Base-by-base conservation (phyloP, 2,797 vertebrate species). In the Hyperoplus lanceolatus region DNA sequence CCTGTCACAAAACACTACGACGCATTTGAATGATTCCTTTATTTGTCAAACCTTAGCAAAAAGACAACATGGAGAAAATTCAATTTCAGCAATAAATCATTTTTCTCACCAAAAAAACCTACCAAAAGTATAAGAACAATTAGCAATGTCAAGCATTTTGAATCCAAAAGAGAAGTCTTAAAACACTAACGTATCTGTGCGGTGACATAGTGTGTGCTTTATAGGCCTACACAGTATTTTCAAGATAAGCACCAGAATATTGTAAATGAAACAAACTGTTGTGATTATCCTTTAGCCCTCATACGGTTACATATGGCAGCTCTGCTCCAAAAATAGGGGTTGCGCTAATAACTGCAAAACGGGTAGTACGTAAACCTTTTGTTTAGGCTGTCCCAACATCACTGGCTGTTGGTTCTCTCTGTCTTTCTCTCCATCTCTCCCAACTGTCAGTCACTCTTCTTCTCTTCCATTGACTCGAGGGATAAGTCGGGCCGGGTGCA, bases 401-500 rank as follows among this genome's bases (percentile, higher is more conserved):
- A 42, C 11, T 70, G 48, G 43, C 21, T 14, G 48, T 67, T 29
- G 29, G 29, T 29, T 29, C 29, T 29, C 29, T 29, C 29, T 29
- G 29, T 29, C 29, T 29, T 29, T 29, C 59, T 16, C 5, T 54
- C 59, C 14, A 2, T 57, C n/a, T 70, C 1, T 14, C 39, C 18
- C 54, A 18, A 6, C 14, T 59, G 5, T 90, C 68, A 90, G 18
- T 90, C 77, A 6, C 18, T 82, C 70, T 96, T 98, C 70, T 96
- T 96, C 69, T 95, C 93, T 49, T 85, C 71, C 4, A 76, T 93
- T 63, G 89, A 73, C 91, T 92, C 96, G 76, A 96, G 80, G 86
- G 99, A 99, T 92, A 98, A 97, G 84, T 94, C 95, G 0, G 96
- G 97, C 50, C 86, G 93, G 72, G 94, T 94, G 91, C 96, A 88